Evolutionary conservation across 2,888 invertebrate species (phyloP).

Genomic region (Neocrepidodera transversa): DNA sequence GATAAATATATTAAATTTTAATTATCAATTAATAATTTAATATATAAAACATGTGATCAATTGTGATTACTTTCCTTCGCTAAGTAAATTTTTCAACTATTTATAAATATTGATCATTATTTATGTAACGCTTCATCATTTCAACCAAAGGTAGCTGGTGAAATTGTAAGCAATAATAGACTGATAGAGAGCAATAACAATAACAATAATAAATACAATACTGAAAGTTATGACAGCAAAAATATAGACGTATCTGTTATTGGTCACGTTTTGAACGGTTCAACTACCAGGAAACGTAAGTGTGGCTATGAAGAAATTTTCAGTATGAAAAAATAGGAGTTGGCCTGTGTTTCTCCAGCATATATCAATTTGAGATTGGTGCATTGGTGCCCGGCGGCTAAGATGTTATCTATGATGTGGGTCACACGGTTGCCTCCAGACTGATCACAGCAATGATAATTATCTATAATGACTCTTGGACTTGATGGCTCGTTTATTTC

Average conservation of each 20-base stretch:
- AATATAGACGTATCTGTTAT: conserved; percentile 8
- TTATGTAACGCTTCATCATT: neutral
- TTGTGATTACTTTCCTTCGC: neutral
- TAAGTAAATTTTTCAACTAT: no score
- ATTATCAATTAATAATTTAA: no score
- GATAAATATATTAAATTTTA: no score
- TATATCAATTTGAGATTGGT: conserved; percentile 20
- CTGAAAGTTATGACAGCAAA: conserved; percentile 12
- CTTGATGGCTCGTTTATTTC: conserved; percentile 21
- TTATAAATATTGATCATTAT: no score
- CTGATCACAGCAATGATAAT: conserved; percentile 25
- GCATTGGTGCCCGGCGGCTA: conserved; percentile 12
- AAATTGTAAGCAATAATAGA: neutral
- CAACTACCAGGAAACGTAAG: conserved; percentile 10
- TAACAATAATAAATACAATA: conserved; percentile 6
- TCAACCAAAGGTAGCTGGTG: conserved; percentile 1
- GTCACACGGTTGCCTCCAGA: conserved; percentile 23
- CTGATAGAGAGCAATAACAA: neutral
- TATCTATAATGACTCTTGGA: conserved; percentile 21
- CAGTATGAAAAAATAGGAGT: conserved; percentile 4
- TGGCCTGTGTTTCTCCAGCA: conserved; percentile 8
- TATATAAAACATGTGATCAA: no score
- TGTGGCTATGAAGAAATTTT: conserved; percentile 7
- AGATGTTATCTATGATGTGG: conserved; percentile 21
- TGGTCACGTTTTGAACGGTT: conserved; percentile 13